Evolutionary conservation across 2,888 invertebrate species (phyloP), one percentile per base, ranked within the genome.

Genomic region (Oscheius myriophilus): DNA sequence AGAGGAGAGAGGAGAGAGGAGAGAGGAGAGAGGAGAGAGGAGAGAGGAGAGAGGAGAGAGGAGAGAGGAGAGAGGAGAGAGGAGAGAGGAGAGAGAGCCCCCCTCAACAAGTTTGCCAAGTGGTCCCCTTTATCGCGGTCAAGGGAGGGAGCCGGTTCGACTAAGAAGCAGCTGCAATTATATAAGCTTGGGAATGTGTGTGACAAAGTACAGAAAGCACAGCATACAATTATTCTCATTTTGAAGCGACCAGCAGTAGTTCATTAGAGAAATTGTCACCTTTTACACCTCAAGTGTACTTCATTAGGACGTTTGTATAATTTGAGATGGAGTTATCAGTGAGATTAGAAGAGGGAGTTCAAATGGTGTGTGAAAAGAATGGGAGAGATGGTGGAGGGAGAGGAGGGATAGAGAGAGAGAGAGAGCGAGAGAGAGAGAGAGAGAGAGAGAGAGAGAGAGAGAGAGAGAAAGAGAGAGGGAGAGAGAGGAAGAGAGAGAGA

Each of bases 21-120:
- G 12, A 52, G 16, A 55, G 53, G 25, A 53, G 53, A 53, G 21
- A 53, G 25, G 25, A 55, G 55, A 55, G 33, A 55, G 25, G n/a
- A n/a, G 12, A 25, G 33, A 33, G 39, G 4, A 12, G 18, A 16
- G n/a, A 16, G 18, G 55, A 55, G 55, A 33, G 33, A 33, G 33
- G 33, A 33, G 4, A 33, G 33, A 33, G 33, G 9, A 33, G 9
- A 3, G 9, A 11, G 18, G 39, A 55, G 12, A 25, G 3, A 39
- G 33, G 2, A 18, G 9, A 12, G 9, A 1, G 2, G 14, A 55
- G 18, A 25, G 26, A 1, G 9, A 25, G 55, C 9, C 23, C 33
- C 33, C 33, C 33, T 33, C 33, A 33, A 33, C 33, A 33, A 33
- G 33, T 33, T 33, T 33, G 33, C 33, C 33, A 33, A 33, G 33